Evolutionary conservation across 2,888 invertebrate genomes (phyloP).

Genomic region (Formica aserva): DNA sequence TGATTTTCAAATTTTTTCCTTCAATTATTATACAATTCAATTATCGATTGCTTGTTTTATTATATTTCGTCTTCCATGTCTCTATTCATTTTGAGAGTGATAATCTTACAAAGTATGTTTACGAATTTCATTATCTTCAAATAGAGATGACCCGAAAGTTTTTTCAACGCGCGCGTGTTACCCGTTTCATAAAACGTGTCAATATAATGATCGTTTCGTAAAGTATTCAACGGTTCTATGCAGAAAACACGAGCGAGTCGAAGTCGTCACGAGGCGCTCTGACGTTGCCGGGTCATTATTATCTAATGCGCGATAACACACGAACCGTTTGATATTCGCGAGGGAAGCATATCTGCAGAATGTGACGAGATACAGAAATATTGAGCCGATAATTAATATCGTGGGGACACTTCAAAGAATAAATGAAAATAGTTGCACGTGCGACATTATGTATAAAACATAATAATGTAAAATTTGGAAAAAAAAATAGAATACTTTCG

Average conservation of each 20-base stretch:
- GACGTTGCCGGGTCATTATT: constrained; percentile 65
- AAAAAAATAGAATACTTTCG: constrained; percentile 82
- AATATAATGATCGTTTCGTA: constrained; percentile 3
- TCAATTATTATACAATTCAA: not conserved
- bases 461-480: not conserved
- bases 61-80: constrained; percentile 15
- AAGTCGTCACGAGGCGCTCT: constrained; percentile 13
- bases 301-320: constrained; percentile 69
- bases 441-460: not conserved
- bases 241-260: constrained; percentile 40
- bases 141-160: not conserved
- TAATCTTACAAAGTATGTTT: constrained; percentile 19
- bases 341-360: constrained; percentile 54
- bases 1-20: not conserved
- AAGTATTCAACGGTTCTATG: constrained; percentile 41
- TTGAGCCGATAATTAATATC: constrained; percentile 54
- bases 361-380: constrained; percentile 15
- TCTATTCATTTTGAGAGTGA: constrained; percentile 20
- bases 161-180: not conserved
- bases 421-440: not conserved
- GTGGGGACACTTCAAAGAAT: not conserved
- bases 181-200: constrained; percentile 11
- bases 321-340: constrained; percentile 29
- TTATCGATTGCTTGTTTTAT: constrained; percentile 9
- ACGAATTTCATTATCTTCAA: constrained; percentile 19